phyloP scores from a whole-genome alignment of 2,888 invertebrate genomes.

The Pherbina coryleti region DNA sequence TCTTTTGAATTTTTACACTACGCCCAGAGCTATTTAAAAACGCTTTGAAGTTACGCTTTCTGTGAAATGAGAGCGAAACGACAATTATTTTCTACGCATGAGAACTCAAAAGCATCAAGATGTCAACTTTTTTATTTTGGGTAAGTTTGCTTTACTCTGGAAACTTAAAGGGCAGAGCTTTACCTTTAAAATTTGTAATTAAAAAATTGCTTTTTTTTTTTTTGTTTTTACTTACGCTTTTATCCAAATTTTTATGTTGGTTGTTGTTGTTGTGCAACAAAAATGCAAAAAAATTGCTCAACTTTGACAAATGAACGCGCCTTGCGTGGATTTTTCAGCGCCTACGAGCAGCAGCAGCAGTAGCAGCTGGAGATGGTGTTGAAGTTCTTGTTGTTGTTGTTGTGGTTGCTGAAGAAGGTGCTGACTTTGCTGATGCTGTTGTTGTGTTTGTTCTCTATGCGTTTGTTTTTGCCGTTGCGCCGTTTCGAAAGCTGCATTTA shows the following conservation, averaged over 20 bases:
- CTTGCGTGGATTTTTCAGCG: conserved; percentile 11
- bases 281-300: background rate
- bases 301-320: conserved; percentile 26
- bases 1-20: too few relatives aligned
- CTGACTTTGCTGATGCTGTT: background rate
- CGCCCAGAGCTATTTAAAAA: too few relatives aligned
- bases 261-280: background rate
- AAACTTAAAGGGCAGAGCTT: background rate
- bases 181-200: background rate
- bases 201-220: background rate
- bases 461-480: conserved; percentile 34
- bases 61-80: too few relatives aligned
- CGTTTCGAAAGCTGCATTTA: conserved; percentile 41
- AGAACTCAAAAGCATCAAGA: too few relatives aligned
- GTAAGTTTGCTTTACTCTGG: background rate
- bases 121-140: too few relatives aligned
- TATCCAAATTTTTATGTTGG: background rate
- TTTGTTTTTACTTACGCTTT: background rate
- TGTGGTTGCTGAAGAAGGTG: background rate
- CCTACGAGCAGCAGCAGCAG: conserved; percentile 12
- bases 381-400: background rate
- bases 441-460: background rate
- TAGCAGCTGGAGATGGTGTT: background rate
- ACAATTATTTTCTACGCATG: too few relatives aligned
- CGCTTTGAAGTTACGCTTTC: too few relatives aligned